Evolutionary conservation across 2,888 invertebrate species (phyloP).

Genomic region (Apodemia mormo): DNA sequence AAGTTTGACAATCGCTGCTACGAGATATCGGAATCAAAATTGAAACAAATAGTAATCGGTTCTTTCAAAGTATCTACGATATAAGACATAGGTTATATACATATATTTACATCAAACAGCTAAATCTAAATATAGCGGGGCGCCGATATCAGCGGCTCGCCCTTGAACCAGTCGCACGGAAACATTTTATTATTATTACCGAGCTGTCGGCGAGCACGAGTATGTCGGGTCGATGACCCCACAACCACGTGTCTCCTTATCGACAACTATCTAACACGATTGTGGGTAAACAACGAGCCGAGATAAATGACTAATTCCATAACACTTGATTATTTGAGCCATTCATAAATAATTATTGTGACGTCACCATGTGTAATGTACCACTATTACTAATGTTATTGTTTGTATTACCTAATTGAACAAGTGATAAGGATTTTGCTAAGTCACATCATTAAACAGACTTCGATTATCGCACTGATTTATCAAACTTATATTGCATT

Average conservation of each 20-base stretch:
- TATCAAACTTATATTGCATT: neutral
- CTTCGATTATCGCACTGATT: neutral
- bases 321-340: slow-evolving; percentile 69
- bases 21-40: neutral
- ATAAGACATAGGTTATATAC: slow-evolving; percentile 44
- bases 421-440: neutral
- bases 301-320: slow-evolving; percentile 81
- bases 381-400: slow-evolving; percentile 4
- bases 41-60: neutral
- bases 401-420: slow-evolving; percentile 3
- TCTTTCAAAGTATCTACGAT: slow-evolving; percentile 12
- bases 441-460: neutral
- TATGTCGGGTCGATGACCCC: slow-evolving; percentile 79
- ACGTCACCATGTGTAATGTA: slow-evolving; percentile 61
- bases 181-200: slow-evolving; percentile 82
- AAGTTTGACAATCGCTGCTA: neutral
- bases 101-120: slow-evolving; percentile 70
- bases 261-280: slow-evolving; percentile 82
- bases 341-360: slow-evolving; percentile 74
- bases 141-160: slow-evolving; percentile 82
- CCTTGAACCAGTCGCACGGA: slow-evolving; percentile 82
- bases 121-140: slow-evolving; percentile 81
- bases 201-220: slow-evolving; percentile 81
- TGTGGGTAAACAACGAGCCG: slow-evolving; percentile 78
- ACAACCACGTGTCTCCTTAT: slow-evolving; percentile 81